Evolutionary conservation across 2,797 vertebrate genomes (phyloP).

Genomic region (Tauraco hartlaubi): DNA sequence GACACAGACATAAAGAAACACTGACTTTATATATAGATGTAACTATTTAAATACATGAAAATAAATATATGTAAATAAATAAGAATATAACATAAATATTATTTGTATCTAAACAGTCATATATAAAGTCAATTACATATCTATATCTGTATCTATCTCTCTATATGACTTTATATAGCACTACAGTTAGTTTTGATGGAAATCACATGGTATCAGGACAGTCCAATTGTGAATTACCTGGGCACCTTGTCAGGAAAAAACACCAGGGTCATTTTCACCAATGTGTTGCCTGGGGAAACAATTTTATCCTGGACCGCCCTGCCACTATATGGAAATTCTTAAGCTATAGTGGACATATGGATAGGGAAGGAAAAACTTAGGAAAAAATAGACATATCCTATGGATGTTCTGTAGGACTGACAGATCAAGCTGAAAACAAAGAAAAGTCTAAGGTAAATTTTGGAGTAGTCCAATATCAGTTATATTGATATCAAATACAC

Average conservation of each 20-base stretch:
- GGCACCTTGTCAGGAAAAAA: neutral
- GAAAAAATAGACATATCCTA: neutral
- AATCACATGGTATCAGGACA: neutral
- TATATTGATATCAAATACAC: neutral
- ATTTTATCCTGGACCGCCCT: neutral
- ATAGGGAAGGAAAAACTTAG: neutral
- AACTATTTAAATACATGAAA: neutral
- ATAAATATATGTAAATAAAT: neutral
- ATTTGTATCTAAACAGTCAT: neutral
- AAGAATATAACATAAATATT: neutral
- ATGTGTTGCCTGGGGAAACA: neutral
- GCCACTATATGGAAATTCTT: neutral
- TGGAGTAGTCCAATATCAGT: neutral
- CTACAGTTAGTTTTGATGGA: neutral
- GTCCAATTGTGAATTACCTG: neutral
- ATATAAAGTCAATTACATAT: neutral
- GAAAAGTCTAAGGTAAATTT: neutral
- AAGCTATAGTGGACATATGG: neutral
- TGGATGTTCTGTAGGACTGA: neutral
- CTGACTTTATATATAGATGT: neutral
- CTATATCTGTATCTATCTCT: too few species aligned
- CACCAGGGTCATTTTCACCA: neutral
- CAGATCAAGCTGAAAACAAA: neutral
- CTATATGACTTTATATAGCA: neutral
- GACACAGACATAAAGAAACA: neutral